Evolutionary conservation across 2,797 vertebrate genomes (phyloP), one percentile per base, ranked within the genome.

Genomic region (Dallia pectoralis): DNA sequence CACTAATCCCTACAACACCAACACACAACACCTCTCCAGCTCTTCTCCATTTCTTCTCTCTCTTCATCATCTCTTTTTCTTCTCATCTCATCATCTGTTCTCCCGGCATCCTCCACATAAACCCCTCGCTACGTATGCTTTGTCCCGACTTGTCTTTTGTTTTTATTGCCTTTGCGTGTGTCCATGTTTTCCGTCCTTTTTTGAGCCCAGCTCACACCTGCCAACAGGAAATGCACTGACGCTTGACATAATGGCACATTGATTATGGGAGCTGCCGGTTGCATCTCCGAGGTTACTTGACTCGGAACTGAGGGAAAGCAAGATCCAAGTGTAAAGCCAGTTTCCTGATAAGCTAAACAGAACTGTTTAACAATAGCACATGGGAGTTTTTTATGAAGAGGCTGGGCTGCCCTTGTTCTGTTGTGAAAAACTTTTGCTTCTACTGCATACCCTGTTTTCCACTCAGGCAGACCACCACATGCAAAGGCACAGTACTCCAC

Each of bases 341-440:
- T 9, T 14, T 68, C 25, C 44, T 68, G 66, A 29, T 68, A 44
- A 68, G 66, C 15, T 48, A 25, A 48, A 27, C 66, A 68, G 66
- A 48, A 63, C 16, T 11, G 7, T 25, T 4, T 4, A 49, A 68
- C 66, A 68, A 68, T 48, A 68, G 66, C n/a, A 48, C 4, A 25
- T n/a, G 11, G 22, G n/a, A 22, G 3, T 25, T 12, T 59, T 59
- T 56, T 56, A 8, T 9, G 25, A 9, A 11, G 53, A 9, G n/a
- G 19, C 8, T 22, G 19, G 19, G 51, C 16, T 12, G n/a, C 53
- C 22, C 53, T 22, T 44, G 63, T 65, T 65, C 63, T 65, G 19
- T 59, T 59, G 53, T 25, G 53, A 5, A 59, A 56, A 59, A 27
- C 22, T 25, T 3, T 22, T n/a, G 9, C 22, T 11, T 56, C 11